Conservation (phyloP, 2,113 vertebrate species). For the Eolophus roseicapilla region DNA sequence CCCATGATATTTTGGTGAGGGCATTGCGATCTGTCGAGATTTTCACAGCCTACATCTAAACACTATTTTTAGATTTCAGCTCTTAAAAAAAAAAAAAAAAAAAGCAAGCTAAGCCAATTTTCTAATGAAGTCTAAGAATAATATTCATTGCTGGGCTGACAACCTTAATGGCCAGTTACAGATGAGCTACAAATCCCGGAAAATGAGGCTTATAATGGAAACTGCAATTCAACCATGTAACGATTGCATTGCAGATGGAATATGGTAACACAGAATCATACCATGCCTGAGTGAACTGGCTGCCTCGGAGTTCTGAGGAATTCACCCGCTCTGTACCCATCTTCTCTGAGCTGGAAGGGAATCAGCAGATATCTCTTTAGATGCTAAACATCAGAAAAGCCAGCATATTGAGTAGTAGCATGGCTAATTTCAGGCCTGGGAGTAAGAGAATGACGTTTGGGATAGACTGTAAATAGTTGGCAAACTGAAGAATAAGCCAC, state of each 20-base stretch:
- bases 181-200: conserved; percentile 25
- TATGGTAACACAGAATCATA: neutral
- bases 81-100: neutral
- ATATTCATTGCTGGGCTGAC: conserved; percentile 33
- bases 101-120: neutral
- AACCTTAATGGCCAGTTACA: conserved; percentile 23
- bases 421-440: neutral
- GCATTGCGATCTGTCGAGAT: neutral
- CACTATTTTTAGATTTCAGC: conserved; percentile 35
- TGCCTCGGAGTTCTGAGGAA: neutral
- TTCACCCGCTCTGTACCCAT: neutral
- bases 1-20: neutral
- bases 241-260: neutral
- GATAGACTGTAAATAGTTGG: neutral
- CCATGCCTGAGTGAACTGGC: neutral
- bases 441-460: conserved; percentile 2
- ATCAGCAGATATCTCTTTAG: neutral
- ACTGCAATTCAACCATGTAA: conserved; percentile 20
- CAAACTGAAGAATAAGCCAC: neutral
- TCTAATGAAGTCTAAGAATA: conserved; percentile 18
- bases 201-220: conserved; percentile 39
- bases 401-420: neutral
- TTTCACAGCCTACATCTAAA: conserved; percentile 31
- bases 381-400: neutral
- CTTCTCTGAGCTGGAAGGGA: conserved; percentile 9